phyloP scores from a whole-genome alignment of 92 coral and sea anemone species.

The Palythoa heliodiscus region DNA sequence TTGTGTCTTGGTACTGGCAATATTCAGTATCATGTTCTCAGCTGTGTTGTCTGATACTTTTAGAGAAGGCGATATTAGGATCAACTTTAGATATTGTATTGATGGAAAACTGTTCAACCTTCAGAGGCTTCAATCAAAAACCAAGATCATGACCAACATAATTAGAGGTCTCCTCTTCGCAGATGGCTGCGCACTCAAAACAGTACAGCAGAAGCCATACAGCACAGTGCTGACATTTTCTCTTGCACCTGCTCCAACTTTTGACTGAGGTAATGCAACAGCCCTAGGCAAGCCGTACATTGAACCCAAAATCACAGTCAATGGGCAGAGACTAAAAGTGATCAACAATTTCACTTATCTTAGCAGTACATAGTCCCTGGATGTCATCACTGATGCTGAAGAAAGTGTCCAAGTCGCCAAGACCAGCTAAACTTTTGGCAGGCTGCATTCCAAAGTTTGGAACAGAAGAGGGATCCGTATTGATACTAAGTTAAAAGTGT shows the following conservation, averaged over 20 bases:
- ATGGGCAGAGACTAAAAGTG: not conserved
- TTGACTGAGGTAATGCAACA: not conserved
- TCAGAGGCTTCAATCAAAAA: too few relatives aligned
- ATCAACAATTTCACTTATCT: not conserved
- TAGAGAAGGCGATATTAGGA: too few relatives aligned
- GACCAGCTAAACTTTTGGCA: not conserved
- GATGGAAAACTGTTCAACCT: too few relatives aligned
- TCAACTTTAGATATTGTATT: too few relatives aligned
- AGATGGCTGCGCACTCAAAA: too few relatives aligned
- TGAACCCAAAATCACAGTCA: conserved; percentile 4
- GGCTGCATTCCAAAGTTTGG: not conserved
- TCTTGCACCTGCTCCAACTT: too few relatives aligned
- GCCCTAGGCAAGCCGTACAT: conserved; percentile 9
- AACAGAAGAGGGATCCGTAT: not conserved
- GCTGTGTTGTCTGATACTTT: too few relatives aligned
- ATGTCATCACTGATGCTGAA: not conserved
- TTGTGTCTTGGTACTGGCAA: too few relatives aligned
- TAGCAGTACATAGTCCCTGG: not conserved
- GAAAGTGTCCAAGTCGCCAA: not conserved
- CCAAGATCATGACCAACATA: too few relatives aligned
- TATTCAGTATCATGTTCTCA: too few relatives aligned
- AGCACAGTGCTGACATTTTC: not conserved
- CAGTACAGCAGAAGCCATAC: not conserved
- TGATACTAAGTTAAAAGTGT: too few relatives aligned
- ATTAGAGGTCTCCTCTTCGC: too few relatives aligned